Conservation (phyloP, 2,888 invertebrate genomes). For the Idaea straminata region DNA sequence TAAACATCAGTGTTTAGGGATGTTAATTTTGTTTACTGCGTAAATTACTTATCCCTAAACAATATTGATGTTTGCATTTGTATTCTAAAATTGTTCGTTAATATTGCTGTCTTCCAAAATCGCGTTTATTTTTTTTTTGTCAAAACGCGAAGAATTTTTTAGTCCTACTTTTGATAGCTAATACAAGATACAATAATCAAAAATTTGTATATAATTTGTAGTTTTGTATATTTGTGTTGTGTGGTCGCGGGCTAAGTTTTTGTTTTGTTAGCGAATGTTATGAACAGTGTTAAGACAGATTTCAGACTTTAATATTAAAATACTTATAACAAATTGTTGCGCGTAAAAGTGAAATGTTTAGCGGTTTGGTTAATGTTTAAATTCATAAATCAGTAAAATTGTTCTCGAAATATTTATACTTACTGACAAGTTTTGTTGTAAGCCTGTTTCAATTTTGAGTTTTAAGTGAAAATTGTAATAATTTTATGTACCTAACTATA, state of each 20-base stretch:
- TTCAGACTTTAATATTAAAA: neutral
- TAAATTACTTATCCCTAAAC: neutral
- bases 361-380: neutral
- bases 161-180: neutral
- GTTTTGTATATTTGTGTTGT: neutral
- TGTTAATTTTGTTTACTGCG: neutral
- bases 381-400: neutral
- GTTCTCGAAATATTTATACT: conserved; percentile 31
- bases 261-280: neutral
- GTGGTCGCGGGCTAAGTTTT: neutral
- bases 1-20: no score
- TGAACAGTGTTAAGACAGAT: neutral
- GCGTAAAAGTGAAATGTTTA: neutral
- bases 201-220: neutral
- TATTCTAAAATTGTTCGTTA: neutral
- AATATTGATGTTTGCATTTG: neutral
- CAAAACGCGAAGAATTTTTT: neutral
- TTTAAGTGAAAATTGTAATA: conserved; percentile 59
- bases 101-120: neutral
- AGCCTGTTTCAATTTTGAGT: conserved; percentile 47
- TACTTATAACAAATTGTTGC: neutral
- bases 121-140: neutral
- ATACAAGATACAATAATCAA: neutral
- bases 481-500: conserved; percentile 51
- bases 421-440: conserved; percentile 29